A percentile compares a stretch with the other conserved stretches of the same genome.
Evolutionary conservation across 2,797 vertebrate genomes (phyloP).

Genomic region (Ceyx erithaca): DNA sequence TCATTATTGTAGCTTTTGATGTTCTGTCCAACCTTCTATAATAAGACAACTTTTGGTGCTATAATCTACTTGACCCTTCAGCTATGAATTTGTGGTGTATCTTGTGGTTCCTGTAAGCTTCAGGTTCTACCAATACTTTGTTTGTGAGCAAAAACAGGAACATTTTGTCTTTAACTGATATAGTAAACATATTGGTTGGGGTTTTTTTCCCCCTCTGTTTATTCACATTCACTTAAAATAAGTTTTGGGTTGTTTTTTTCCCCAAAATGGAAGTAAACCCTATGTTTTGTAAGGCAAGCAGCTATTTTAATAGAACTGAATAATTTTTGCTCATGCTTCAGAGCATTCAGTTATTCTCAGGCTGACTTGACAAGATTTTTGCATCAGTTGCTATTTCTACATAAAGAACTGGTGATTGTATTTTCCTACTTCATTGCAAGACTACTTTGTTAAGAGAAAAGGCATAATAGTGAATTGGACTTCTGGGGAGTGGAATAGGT

Average conservation of each 20-base stretch:
- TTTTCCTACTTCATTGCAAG: neutral
- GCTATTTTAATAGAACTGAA: neutral
- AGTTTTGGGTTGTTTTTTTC: neutral
- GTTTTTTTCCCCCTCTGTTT: neutral
- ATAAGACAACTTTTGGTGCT: neutral
- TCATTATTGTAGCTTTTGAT: neutral
- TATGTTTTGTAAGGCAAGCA: neutral
- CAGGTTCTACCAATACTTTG: neutral
- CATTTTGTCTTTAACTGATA: neutral
- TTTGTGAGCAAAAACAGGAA: neutral
- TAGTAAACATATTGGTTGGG: neutral
- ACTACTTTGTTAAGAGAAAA: neutral
- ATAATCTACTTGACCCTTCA: neutral
- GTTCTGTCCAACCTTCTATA: neutral
- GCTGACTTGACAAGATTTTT: neutral
- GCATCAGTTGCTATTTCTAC: neutral
- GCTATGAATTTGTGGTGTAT: neutral
- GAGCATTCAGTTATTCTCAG: neutral
- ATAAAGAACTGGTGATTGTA: neutral
- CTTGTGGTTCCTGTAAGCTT: neutral
- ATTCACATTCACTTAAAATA: neutral
- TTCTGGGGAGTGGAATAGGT: neutral
- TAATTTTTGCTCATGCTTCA: neutral
- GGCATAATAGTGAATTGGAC: neutral
- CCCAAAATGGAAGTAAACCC: neutral